phyloP scores from a whole-genome alignment of 2,888 invertebrate genomes.

The Sialis fuliginosa region DNA sequence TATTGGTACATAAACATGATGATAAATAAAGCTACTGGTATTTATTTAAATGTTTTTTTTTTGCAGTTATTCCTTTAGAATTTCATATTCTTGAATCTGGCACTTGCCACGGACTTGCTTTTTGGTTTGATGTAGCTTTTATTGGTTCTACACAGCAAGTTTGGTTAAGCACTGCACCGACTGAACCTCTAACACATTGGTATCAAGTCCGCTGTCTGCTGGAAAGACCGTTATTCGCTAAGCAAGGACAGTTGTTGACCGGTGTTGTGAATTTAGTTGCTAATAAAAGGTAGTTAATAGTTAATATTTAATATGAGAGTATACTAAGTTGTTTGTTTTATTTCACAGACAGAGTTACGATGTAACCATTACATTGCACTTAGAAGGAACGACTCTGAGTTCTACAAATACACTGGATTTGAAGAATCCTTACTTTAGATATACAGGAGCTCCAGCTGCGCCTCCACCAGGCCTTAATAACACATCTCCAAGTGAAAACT shows the following conservation, averaged over 20 bases:
- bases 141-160: conserved; percentile 77
- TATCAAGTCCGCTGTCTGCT: conserved; percentile 94
- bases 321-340: background rate
- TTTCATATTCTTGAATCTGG: conserved; percentile 86
- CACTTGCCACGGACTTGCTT: conserved; percentile 91
- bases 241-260: conserved; percentile 79
- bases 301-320: background rate
- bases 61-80: conserved; percentile 71
- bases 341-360: conserved; percentile 82
- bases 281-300: conserved; percentile 55
- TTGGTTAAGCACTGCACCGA: conserved; percentile 95
- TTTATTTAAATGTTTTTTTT: conserved; percentile 6
- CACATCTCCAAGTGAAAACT: conserved; percentile 83
- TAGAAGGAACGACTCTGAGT: conserved; percentile 74
- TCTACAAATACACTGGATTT: conserved; percentile 87
- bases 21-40: conserved; percentile 4
- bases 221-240: conserved; percentile 84
- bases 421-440: conserved; percentile 97
- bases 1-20: conserved; percentile 36
- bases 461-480: conserved; percentile 85
- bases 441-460: conserved; percentile 81
- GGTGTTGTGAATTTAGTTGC: conserved; percentile 79
- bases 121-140: conserved; percentile 99
- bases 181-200: conserved; percentile 97
- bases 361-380: conserved; percentile 83